Evolutionary conservation across 2,888 invertebrate genomes (phyloP), one percentile per base, ranked within the genome.

Genomic region (Theodoxus fluviatilis): DNA sequence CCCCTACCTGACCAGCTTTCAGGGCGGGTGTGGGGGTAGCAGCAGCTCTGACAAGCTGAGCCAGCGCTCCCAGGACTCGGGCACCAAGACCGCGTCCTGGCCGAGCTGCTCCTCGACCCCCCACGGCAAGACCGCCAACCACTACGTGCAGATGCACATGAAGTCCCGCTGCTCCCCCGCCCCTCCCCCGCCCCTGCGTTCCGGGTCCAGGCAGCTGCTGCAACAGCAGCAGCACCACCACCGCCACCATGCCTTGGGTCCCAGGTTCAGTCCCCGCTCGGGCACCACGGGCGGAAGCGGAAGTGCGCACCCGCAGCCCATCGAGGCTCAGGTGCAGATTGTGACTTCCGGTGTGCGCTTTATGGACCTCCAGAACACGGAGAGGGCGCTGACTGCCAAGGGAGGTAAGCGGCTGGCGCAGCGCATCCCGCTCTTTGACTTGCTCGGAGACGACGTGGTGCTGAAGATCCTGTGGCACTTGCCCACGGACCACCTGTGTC

Each of bases 391-490:
- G 69, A 74, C 75, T 9, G 71, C 76, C 4, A 71, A 74, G 31
- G 77, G 76, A 57, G 74, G 74, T 18, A 81, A 78, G 67, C 75
- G 71, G 18, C 75, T 74, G 71, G 72, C 73, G 52, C 71, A 73
- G 43, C 74, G 77, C 67, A 76, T 75, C 33, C 78, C 80, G n/a
- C 78, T 79, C 12, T 85, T 85, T 72, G 83, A 84, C 71, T 71
- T 76, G 22, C 86, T 93, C 59, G 89, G 91, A 0, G 93, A 94
- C 83, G 91, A 92, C 64, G 86, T 92, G 9, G 88, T 94, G 12
- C 85, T 93, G 38, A 91, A 90, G 81, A 91, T 94, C 71, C 92
- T 94, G 79, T 90, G 91, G 70, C 91, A 91, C 89, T 88, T 94
- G 65, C 90, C 91, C 67, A 92, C 92, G 76, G 90, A 91, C 78